A percentile compares a stretch with the other conserved stretches of the same genome.
Conservation (phyloP, 2,888 invertebrate genomes). For the Ophion ellenae region DNA sequence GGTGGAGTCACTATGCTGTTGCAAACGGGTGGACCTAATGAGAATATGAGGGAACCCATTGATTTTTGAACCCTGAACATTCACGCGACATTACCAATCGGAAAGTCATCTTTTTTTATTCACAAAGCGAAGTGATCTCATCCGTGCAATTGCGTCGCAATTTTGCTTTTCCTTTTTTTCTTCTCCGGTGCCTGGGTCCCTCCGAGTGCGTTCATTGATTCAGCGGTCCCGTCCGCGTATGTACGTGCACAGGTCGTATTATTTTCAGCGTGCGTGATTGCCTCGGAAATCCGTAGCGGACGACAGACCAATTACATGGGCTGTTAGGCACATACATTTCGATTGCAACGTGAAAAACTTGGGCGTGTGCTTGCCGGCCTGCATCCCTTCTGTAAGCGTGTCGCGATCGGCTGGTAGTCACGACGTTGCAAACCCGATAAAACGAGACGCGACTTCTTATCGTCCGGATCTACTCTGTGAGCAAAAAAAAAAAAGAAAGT, state of each 20-base stretch:
- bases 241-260: constrained; percentile 15
- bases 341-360: constrained; percentile 30
- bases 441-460: constrained; percentile 55
- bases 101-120: neutral
- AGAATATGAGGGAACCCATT: no score
- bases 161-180: neutral
- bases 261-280: constrained; percentile 35
- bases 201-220: neutral
- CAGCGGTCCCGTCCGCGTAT: neutral
- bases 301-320: constrained; percentile 65
- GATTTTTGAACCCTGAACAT: no score
- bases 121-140: neutral
- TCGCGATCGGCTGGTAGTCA: constrained; percentile 27
- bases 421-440: constrained; percentile 19
- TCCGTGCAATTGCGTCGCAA: neutral
- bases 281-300: constrained; percentile 17
- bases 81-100: no score
- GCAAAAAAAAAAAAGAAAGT: constrained; percentile 15
- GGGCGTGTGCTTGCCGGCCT: neutral
- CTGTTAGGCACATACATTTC: constrained; percentile 53
- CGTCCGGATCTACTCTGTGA: constrained; percentile 38
- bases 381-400: neutral
- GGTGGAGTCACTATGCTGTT: no score
- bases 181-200: neutral
- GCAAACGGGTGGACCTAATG: no score